Base-by-base conservation (phyloP, 2,888 invertebrate genomes). In the Macrosiphum euphorbiae region DNA sequence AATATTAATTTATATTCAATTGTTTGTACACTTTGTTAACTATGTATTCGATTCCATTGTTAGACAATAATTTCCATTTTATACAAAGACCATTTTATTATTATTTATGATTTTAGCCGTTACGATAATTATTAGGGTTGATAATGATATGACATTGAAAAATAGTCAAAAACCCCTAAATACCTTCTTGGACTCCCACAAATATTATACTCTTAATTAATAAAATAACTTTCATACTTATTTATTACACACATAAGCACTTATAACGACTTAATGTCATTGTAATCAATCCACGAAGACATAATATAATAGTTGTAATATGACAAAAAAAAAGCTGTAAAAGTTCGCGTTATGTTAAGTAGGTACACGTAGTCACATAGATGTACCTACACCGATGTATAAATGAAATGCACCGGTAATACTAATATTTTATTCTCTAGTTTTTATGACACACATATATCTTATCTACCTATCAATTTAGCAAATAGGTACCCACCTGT, bases 41-140 rank as follows among this genome's bases (percentile, higher is more conserved):
- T 50, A 24, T 91, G 16, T 91, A 91, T 84, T 91, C 28, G 90
- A 91, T 84, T 91, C 16, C 28, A 84, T 91, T 91, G 52, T 91
- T 91, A 55, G 84, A 91, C 84, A 91, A 84, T 91, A 91, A 91
- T 91, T 84, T 91, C 41, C 28, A 91, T 91, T 84, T 91, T 91
- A 78, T 91, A 91, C 41, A 52, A 91, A 78, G 78, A 20, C 16
- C 84, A 52, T 91, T 78, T 24, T 84, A 67, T 35, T n/a, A 44
- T 24, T n/a, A 52, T 61, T 24, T n/a, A 52, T 61, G 44, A 50
- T 61, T 89, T 89, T 78, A 78, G 35, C 35, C 26, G 35, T 90
- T 78, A 20, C 35, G 20, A 78, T 78, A 78, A 20, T 78, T 89
- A 20, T 78, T 89, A 89, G 58, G 58, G 78, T 50, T 78, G 26